Base-by-base conservation (phyloP, 2,797 vertebrate genomes). In the Schizopygopsis malacanthus region DNA sequence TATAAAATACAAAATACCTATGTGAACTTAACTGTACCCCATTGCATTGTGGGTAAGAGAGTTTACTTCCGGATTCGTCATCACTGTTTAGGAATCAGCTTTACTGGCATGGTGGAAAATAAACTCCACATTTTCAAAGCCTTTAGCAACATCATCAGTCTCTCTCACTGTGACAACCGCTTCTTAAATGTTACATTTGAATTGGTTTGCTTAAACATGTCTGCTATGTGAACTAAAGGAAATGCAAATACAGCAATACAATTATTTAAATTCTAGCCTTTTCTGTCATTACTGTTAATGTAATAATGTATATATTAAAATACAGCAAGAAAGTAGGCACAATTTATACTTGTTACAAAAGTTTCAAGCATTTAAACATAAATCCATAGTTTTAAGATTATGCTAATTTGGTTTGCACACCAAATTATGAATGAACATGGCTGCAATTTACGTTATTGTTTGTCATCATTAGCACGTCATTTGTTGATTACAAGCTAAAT, bases 1-100 rank as follows among this genome's bases (percentile, higher is more conserved):
- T 10, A 78, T 59, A 59, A n/a, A 41, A 41, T 13, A 0, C 10
- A 52, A 50, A 69, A 25, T 16, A 70, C 2, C 2, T 9, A 1
- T 20, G 65, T 16, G 22, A 56, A 56, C 25, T 25, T 4, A 43
- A n/a, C 11, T 6, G 7, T 25, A 6, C 9, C 20, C 18, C 47
- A 7, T 71, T 82, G 80, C 80, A 82, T 82, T 82, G 22, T 82
- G 80, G 80, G 80, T 82, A 82, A 52, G 16, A 18, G 1, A 11
- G 15, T 2, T 37, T 70, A 71, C 80, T 70, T 71, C 65, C 67
- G 50, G 16, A 0, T 33, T 71, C 63, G 47, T 81, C 63, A 59
- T 70, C 45, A 22, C 63, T 25, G 4, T 54, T 8, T 11, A 8
- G 15, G n/a, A 28, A 10, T 50, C 45, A 11, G 43, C 41, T 25